Base-by-base conservation (phyloP, 1,140 invertebrate species). In the Habropoda laboriosa region DNA sequence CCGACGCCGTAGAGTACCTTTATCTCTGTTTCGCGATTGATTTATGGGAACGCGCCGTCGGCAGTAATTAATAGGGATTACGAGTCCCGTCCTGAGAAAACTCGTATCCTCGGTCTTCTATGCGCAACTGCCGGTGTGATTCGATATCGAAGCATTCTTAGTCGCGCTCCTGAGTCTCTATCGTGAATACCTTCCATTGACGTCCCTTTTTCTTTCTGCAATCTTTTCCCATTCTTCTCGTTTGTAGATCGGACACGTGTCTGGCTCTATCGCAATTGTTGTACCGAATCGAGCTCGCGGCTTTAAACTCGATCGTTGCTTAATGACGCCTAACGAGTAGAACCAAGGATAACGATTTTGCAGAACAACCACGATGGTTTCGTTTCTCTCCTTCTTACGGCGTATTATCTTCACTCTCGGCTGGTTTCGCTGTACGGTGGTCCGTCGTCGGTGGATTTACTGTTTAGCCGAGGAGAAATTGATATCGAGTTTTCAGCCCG, bases 31-130 rank as follows among this genome's bases (percentile, higher is more conserved):
- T 18, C 61, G 21, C 61, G 60, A 66, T 75, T 75, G 72, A 75
- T 75, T 75, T 66, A 75, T 53, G 53, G 51, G 63, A 45, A 47
- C 42, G 2, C 49, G 66, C 64, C 66, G 42, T 35, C 53, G 53
- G 64, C 53, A 58, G 42, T 70, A 70, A 77, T 77, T 77, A 77
- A 77, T 77, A 77, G 74, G 70, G 64, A 77, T 77, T 77, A 53
- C 74, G 27, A n/a, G 61, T 21, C 1, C 7, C 40, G 53, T 70
- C 64, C 40, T 40, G 74, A 58, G 74, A 32, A 57, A 77, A 58
- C 74, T 70, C 66, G 51, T 47, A 77, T 32, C 64, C 30, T 24
- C 74, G 45, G 38, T 58, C 12, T 55, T 72, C 53, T 13, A n/a
- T n/a, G 18, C 68, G 68, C 35, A 4, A 24, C 38, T 72, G 58